Conservation (phyloP, 2,113 vertebrate genomes). For the Gobio gobio region DNA sequence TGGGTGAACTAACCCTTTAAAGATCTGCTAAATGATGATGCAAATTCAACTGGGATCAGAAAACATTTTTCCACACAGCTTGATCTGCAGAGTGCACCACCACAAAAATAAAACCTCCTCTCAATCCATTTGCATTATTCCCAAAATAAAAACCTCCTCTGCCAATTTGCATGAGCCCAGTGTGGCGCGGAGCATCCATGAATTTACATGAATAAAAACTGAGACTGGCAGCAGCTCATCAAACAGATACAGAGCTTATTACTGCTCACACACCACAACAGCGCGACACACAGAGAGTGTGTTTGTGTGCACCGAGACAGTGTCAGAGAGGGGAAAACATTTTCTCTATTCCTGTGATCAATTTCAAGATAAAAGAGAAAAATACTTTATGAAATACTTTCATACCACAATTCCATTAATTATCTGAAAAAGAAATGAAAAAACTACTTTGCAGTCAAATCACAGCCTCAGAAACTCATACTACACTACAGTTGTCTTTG, state of each 20-base stretch:
- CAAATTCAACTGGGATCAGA: conserved; percentile 3
- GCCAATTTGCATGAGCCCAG: conserved; percentile 35
- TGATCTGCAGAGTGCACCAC: background rate
- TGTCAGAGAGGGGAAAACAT: background rate
- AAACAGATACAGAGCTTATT: conserved; percentile 70
- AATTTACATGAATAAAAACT: conserved; percentile 66
- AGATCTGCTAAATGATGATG: background rate
- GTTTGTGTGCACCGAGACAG: background rate
- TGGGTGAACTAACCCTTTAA: too few relatives aligned
- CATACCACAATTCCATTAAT: background rate
- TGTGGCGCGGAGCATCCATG: conserved; percentile 41
- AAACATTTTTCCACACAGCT: background rate
- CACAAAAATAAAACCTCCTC: background rate
- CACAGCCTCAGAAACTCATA: background rate
- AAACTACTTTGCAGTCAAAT: background rate
- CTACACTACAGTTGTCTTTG: background rate
- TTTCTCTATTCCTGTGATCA: background rate
- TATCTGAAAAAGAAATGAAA: background rate
- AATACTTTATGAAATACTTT: background rate
- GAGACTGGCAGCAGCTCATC: conserved; percentile 67
- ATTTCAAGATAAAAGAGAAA: conserved; percentile 5
- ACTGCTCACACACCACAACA: conserved; percentile 50
- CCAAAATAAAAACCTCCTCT: conserved; percentile 28
- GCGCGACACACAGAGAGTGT: background rate
- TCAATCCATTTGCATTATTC: conserved; percentile 28